Base-by-base conservation (phyloP, 1,140 invertebrate genomes). In the Rhagoletis zephyria region DNA sequence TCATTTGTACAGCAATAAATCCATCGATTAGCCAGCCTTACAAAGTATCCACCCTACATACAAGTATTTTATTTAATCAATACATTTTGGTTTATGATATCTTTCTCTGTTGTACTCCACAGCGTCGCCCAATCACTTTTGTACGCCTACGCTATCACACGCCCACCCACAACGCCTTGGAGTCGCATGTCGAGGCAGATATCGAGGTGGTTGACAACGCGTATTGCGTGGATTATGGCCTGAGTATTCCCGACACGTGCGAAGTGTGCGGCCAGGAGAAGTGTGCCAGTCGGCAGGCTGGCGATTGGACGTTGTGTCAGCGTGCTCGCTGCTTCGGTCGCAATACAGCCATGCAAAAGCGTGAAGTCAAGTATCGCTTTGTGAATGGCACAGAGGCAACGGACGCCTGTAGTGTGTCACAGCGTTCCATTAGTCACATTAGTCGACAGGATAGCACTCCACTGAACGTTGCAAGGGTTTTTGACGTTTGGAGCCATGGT, bases 401-500 rank as follows among this genome's bases (percentile, higher is more conserved):
- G 60, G 40, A 30, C 14, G 42, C 59, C 61, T 98, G 97, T 91
- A 95, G 96, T 88, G 94, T 95, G 89, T 93, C 94, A 65, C 94
- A 95, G 56, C 95, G 94, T 89, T 97, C 97, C 2, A 93, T 95
- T 42, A 95, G 95, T 89, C 94, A 0, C 30, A 30, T 30, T 30
- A 30, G 30, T 30, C 30, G 94, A 63, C 95, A 96, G 90, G 95
- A 97, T 30, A 30, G 90, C 97, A 97, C 90, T 95, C 95, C 93
- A 97, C 96, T 89, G 95, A 95, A 85, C 95, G 95, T 19, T 98
- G 97, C 93, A 95, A 95, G 91, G 96, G 96, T 0, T 95, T 96
- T 14, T 98, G 97, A 97, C 95, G 95, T 89, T 96, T 96, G 12
- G 96, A 96, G 5, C 95, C 96, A 88, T 98, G 97, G 97, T 97